Evolutionary conservation across 2,888 invertebrate species (phyloP), one percentile per base, ranked within the genome.

Genomic region (Drosophila paramelanica): DNA sequence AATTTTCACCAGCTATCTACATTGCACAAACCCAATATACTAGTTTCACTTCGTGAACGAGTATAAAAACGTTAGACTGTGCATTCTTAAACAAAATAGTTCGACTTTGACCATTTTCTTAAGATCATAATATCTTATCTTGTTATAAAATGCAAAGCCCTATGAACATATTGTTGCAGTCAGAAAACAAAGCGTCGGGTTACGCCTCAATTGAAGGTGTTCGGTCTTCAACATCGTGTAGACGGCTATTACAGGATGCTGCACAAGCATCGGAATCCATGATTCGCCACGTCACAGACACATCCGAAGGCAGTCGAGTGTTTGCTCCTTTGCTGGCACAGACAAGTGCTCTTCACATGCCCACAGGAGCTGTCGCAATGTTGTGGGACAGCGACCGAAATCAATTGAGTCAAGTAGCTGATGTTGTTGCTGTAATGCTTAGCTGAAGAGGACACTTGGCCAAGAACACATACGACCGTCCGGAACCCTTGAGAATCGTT

Each of bases 311-410:
- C 64, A 55, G 53, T 69, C 38, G 36, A 73, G 66, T 58, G 71
- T 47, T 65, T 69, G 62, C 56, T 67, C 52, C 58, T 41, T 57
- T 77, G 47, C 42, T 47, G 64, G 51, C 47, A 42, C 52, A 42
- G 84, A 53, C 62, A 77, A 82, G 88, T 60, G 60, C 64, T 43
- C 79, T 72, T 78, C 56, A 84, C 45, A 50, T 43, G 61, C 33
- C 42, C 39, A 39, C 62, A 49, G 66, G 23, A 67, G 55, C 58
- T 58, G 51, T 51, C 52, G 58, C 56, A 58, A 73, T 70, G 69
- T 46, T 65, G 50, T 51, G 60, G 67, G 51, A 39, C 59, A 61
- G 66, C 58, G 33, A 47, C 53, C 62, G 58, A 62, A 67, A 77
- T 67, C 67, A 52, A 81, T 67, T 57, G 68, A 66, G 64, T 87